Conservation (phyloP, 2,797 vertebrate species). For the Carapus acus region DNA sequence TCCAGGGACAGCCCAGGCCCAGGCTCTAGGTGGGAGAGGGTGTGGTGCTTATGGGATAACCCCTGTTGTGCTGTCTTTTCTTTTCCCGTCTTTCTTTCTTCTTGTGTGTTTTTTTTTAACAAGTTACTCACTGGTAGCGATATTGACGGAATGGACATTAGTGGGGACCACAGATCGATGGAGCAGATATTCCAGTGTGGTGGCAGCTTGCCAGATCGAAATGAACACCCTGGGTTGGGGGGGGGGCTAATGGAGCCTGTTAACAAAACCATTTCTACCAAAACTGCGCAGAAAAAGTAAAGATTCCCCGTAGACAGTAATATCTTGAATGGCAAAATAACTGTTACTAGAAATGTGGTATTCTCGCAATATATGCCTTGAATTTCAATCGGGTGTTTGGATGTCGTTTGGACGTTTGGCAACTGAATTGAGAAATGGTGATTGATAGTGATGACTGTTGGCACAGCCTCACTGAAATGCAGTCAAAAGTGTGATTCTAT, state of each 20-base stretch:
- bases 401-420: too few species aligned
- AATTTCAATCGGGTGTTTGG: too few species aligned
- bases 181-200: constrained; percentile 17
- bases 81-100: too few species aligned
- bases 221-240: too few species aligned
- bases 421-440: too few species aligned
- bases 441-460: not conserved
- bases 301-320: constrained; percentile 1
- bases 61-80: not conserved
- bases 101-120: constrained; percentile 3
- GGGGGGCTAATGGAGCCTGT: constrained; percentile 6
- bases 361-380: too few species aligned
- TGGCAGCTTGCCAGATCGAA: not conserved
- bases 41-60: not conserved
- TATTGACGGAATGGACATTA: constrained; percentile 18
- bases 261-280: constrained; percentile 31
- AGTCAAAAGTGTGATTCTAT: not conserved
- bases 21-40: constrained; percentile 6
- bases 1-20: constrained; percentile 3
- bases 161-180: constrained; percentile 27
- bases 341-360: too few species aligned
- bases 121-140: constrained; percentile 7
- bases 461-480: not conserved
- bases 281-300: constrained; percentile 12
- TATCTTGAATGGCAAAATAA: too few species aligned